phyloP scores from a whole-genome alignment of 2,888 invertebrate species.

The Caenorhabditis virilis region DNA sequence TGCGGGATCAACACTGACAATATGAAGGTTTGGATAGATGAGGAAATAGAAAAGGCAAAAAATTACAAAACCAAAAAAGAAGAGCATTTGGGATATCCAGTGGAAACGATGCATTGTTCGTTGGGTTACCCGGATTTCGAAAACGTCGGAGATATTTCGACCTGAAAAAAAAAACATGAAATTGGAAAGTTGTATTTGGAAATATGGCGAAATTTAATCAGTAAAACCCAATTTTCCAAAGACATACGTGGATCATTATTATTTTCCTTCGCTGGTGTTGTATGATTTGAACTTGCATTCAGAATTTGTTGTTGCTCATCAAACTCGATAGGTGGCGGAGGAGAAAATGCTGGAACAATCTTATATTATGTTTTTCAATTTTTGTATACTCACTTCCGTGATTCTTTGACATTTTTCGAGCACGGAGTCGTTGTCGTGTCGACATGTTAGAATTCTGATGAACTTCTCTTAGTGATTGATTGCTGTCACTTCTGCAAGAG shows the following conservation, averaged over 20 bases:
- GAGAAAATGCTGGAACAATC: too few species aligned
- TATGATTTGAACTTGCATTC: neutral
- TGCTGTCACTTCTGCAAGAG: slow-evolving; percentile 24
- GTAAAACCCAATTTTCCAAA: too few species aligned
- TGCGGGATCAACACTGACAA: slow-evolving; percentile 56
- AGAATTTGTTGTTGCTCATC: too few species aligned
- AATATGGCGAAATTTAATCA: too few species aligned
- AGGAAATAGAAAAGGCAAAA: slow-evolving; percentile 67
- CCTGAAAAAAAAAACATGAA: slow-evolving; percentile 13
- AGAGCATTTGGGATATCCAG: slow-evolving; percentile 67
- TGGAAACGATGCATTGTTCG: slow-evolving; percentile 63
- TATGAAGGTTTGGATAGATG: slow-evolving; percentile 64
- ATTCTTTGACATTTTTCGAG: slow-evolving; percentile 22
- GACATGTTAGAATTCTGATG: slow-evolving; percentile 19
- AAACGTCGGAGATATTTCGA: neutral
- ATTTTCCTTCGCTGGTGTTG: neutral
- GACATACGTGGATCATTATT: neutral
- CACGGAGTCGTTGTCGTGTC: slow-evolving; percentile 27
- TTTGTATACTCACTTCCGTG: slow-evolving; percentile 5
- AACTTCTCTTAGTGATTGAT: slow-evolving; percentile 24
- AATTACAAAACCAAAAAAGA: slow-evolving; percentile 66
- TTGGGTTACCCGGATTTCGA: slow-evolving; percentile 41
- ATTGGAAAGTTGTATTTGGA: neutral
- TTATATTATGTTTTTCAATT: neutral
- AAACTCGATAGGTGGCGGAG: too few species aligned